Evolutionary conservation across 2,888 invertebrate genomes (phyloP), one percentile per base, ranked within the genome.

Genomic region (Luffia ferchaultella): DNA sequence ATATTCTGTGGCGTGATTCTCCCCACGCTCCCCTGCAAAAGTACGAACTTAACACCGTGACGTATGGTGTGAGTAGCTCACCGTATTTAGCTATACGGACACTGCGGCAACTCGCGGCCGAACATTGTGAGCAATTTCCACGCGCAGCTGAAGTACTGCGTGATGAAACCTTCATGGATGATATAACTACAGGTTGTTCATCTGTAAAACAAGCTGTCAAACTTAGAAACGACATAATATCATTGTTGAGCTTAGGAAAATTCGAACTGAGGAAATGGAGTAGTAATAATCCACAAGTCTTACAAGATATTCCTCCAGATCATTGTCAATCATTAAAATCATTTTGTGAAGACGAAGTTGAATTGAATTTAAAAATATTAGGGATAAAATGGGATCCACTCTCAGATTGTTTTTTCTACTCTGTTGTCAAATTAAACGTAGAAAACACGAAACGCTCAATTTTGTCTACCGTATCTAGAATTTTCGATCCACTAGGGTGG

Each of bases 401-500:
- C 2, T 20, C 43, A 43, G 16, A n/a, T 12, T 30, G 30, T 30
- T 30, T 30, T 30, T 30, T 12, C 12, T 30, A 30, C 12, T 7
- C 30, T 30, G 3, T 30, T 30, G 30, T 30, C 12, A 30, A 30
- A 30, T 30, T 30, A 3, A 30, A 30, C 30, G 30, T 30, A 7
- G 30, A 30, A 30, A 30, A 30, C 12, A 51, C 56, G 2, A 54
- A 52, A 49, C 49, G 52, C 20, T 12, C 18, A 9, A 50, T 55
- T 5, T 18, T 54, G 19, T 55, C 55, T 1, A 18, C 41, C 9
- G 45, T 52, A 17, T 48, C 48, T 30, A 52, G 53, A 45, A 47
- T 56, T 2, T 54, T 53, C 30, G 54, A 55, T 17, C 55, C 55
- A 0, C 20, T 57, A 17, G 54, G 55, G 1, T 19, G 54, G 9